phyloP scores from a whole-genome alignment of 30 jellyfish, hydroid and myxozoan genomes.

The Aurelia coerulea region DNA sequence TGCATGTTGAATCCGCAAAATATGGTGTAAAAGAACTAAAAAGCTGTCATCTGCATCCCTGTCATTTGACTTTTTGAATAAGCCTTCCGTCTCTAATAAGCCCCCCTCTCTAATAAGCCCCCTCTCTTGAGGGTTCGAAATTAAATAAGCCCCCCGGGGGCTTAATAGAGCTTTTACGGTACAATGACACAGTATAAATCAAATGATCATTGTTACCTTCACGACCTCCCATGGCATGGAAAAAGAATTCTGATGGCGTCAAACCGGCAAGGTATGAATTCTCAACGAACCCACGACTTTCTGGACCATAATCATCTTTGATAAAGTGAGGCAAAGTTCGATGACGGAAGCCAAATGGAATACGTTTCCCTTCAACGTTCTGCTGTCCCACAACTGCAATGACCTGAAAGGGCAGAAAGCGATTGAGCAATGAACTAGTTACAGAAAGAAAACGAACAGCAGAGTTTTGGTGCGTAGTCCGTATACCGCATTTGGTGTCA shows the following conservation, averaged over 20 bases:
- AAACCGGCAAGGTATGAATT: slow-evolving; percentile 98
- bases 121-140: no score
- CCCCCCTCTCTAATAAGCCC: no score
- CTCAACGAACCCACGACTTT: slow-evolving; percentile 99
- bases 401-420: slow-evolving; percentile 50
- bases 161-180: no score
- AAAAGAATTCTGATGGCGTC: slow-evolving; percentile 99
- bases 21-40: no score
- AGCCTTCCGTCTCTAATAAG: no score
- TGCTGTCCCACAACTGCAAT: slow-evolving; percentile 99
- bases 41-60: no score
- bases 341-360: slow-evolving; percentile 99
- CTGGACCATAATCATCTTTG: slow-evolving; percentile 99
- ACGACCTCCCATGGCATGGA: slow-evolving; percentile 99
- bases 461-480: no score
- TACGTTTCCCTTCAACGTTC: slow-evolving; percentile 99
- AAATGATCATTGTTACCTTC: slow-evolving; percentile 65
- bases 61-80: no score
- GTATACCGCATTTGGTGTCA: no score
- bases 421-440: neutral
- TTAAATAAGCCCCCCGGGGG: no score
- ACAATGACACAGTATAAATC: no score
- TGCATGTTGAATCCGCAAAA: no score
- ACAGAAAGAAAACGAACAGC: neutral
- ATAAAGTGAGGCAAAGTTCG: slow-evolving; percentile 98